Evolutionary conservation across 37 sponge, comb jelly and placozoan genomes (phyloP).

Genomic region (Halichondria panicea): DNA sequence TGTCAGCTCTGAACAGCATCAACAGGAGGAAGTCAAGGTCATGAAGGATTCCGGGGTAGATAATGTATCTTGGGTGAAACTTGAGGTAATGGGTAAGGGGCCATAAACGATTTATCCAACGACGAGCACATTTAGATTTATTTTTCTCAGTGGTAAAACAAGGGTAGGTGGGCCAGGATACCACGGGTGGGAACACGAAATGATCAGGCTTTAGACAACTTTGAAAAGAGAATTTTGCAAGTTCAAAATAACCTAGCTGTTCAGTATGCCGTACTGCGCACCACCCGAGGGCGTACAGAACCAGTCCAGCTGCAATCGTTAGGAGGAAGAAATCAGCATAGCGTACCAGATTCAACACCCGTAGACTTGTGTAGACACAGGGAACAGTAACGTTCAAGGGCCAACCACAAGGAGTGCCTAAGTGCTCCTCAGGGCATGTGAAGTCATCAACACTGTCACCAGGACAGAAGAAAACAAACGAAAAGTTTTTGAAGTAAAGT

Average conservation of each 20-base stretch:
- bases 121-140: no score
- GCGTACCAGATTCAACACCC: slow-evolving; percentile 9
- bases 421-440: neutral
- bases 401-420: neutral
- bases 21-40: slow-evolving; percentile 40
- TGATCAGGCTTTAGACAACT: slow-evolving; percentile 21
- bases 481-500: slow-evolving; percentile 14
- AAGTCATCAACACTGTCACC: no score
- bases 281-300: slow-evolving; percentile 20
- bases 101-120: no score
- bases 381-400: slow-evolving; percentile 4
- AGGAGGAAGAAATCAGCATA: slow-evolving; percentile 20
- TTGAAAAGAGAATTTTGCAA: no score
- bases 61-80: neutral
- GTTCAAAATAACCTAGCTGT: slow-evolving; percentile 13
- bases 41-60: slow-evolving; percentile 29
- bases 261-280: slow-evolving; percentile 18
- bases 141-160: neutral
- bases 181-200: slow-evolving; percentile 2
- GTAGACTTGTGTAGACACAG: slow-evolving; percentile 16
- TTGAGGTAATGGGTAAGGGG: no score
- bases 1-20: slow-evolving; percentile 24
- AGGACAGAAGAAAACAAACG: slow-evolving; percentile 8
- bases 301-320: neutral
- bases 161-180: neutral